Evolutionary conservation across 2,888 invertebrate genomes (phyloP).

Genomic region (Drosophila robusta): DNA sequence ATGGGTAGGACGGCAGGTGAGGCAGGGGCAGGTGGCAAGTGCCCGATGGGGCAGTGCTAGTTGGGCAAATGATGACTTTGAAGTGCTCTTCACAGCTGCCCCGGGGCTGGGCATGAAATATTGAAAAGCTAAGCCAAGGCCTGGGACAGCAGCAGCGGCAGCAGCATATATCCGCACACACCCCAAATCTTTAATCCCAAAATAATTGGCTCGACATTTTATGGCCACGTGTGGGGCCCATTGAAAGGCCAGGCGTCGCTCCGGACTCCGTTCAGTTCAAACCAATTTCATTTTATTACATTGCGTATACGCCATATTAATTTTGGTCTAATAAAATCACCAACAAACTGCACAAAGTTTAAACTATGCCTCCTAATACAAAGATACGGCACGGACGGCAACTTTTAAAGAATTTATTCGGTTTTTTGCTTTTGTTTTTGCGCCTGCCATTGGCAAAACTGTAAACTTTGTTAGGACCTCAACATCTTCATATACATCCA

Average conservation of each 20-base stretch:
- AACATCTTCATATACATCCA: conserved; percentile 2
- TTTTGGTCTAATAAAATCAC: conserved; percentile 67
- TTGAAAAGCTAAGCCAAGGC: conserved; percentile 36
- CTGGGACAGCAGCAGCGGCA: background rate
- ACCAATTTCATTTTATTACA: conserved; percentile 67
- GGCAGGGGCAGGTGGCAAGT: background rate
- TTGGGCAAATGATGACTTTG: conserved; percentile 38
- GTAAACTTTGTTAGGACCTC: conserved; percentile 33
- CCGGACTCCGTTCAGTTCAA: conserved; percentile 10
- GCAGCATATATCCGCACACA: background rate
- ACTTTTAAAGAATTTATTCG: conserved; percentile 40
- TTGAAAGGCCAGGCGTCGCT: background rate
- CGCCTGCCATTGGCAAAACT: conserved; percentile 24
- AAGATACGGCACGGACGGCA: conserved; percentile 11
- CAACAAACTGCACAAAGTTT: conserved; percentile 45
- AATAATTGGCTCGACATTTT: conserved; percentile 66
- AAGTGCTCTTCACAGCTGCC: conserved; percentile 39
- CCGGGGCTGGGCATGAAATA: conserved; percentile 40
- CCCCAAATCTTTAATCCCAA: conserved; percentile 61
- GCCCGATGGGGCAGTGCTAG: conserved; percentile 7
- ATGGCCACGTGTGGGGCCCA: conserved; percentile 43
- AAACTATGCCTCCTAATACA: conserved; percentile 34
- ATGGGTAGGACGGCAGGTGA: background rate
- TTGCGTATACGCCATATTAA: conserved; percentile 66
- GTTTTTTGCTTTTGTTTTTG: conserved; percentile 30